A percentile compares a stretch with the other conserved stretches of the same genome.
Conservation (phyloP, 2,113 vertebrate species). For the Cyprinodon variegatus region DNA sequence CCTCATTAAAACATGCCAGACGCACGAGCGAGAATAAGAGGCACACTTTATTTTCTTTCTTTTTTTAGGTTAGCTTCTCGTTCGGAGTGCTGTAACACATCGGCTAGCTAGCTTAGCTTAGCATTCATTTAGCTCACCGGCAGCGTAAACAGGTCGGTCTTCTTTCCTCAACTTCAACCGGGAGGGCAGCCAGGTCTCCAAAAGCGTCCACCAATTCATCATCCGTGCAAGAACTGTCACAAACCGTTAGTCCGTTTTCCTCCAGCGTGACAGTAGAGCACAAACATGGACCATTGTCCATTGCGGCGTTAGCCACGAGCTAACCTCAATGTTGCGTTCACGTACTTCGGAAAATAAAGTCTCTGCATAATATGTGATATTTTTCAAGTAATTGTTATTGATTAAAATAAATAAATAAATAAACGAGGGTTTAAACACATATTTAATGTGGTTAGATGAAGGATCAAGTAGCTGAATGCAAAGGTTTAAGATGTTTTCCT, state of each 20-base stretch:
- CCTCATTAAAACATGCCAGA: slow-evolving; percentile 35
- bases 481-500: neutral
- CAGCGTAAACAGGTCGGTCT: slow-evolving; percentile 88
- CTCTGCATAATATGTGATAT: neutral
- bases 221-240: slow-evolving; percentile 34
- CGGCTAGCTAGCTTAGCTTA: slow-evolving; percentile 60
- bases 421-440: neutral
- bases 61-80: neutral
- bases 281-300: slow-evolving; percentile 45
- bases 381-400: neutral
- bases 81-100: neutral
- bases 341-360: neutral
- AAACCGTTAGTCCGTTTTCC: slow-evolving; percentile 14
- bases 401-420: neutral
- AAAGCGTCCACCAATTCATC: slow-evolving; percentile 69
- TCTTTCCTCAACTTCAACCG: slow-evolving; percentile 83
- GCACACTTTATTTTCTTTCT: neutral
- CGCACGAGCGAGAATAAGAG: neutral
- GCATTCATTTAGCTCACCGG: slow-evolving; percentile 78
- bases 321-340: slow-evolving; percentile 14
- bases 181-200: slow-evolving; percentile 82
- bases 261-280: neutral
- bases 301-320: slow-evolving; percentile 43
- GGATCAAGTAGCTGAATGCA: neutral
- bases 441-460: neutral